Conservation (phyloP, 1,140 invertebrate genomes). For the Stegodyphus dumicola region DNA sequence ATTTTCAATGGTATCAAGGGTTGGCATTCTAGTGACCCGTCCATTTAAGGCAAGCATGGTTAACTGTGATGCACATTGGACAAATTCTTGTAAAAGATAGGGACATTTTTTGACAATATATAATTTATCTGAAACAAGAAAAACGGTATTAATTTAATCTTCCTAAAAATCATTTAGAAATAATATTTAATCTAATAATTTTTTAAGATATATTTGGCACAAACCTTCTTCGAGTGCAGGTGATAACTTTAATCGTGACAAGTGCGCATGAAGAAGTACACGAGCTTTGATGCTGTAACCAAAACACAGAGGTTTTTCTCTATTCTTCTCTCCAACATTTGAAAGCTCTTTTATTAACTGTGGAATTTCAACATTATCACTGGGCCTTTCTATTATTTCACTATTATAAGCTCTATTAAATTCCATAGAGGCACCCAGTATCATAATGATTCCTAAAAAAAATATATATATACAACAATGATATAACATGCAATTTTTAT, state of each 20-base stretch:
- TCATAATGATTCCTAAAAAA: constrained; percentile 85
- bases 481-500: too few species aligned
- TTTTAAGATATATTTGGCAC: not conserved
- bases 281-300: constrained; percentile 97
- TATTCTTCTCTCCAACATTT: constrained; percentile 94
- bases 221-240: constrained; percentile 78
- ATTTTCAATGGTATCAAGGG: constrained; percentile 96
- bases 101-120: constrained; percentile 94
- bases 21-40: constrained; percentile 83
- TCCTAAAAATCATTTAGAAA: not conserved
- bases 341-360: constrained; percentile 88
- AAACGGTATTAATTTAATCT: not conserved
- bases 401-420: constrained; percentile 95
- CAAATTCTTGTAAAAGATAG: constrained; percentile 97
- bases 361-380: constrained; percentile 95
- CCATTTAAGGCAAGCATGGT: constrained; percentile 91
- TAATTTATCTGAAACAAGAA: constrained; percentile 66
- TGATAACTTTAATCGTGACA: constrained; percentile 84
- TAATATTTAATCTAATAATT: constrained; percentile 76
- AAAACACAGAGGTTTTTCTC: constrained; percentile 91
- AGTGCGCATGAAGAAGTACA: constrained; percentile 93
- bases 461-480: too few species aligned
- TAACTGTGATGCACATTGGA: constrained; percentile 93
- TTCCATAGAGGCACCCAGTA: constrained; percentile 94
- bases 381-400: constrained; percentile 91